These are phyloP conservation scores for Sakesphorus luctuosus DNA, from an alignment of 2,113 vertebrate species.

Conservation along the genomic window DNA sequence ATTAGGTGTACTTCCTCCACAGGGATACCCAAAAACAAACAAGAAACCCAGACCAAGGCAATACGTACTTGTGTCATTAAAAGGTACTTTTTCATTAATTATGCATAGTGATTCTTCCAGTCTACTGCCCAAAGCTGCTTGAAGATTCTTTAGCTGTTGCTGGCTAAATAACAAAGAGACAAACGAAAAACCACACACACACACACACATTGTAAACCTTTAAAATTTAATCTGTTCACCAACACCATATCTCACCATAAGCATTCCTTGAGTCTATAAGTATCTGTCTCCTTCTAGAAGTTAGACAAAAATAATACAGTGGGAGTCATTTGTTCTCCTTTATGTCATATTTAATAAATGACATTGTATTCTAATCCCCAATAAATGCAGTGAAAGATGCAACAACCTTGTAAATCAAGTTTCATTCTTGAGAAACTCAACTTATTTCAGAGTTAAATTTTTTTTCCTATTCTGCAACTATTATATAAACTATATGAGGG, in stretches of 20 bases:
- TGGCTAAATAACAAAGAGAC: conserved; percentile 83
- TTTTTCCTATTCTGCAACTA: neutral
- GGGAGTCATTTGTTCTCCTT: neutral
- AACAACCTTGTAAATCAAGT: neutral
- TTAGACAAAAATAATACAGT: neutral
- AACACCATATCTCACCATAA: neutral
- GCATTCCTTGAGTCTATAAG: neutral
- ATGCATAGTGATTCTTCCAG: conserved; percentile 92
- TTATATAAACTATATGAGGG: neutral
- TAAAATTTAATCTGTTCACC: neutral
- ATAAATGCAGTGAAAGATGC: neutral
- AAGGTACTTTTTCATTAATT: conserved; percentile 98
- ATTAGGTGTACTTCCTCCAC: neutral
- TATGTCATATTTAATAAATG: neutral
- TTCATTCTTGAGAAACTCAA: neutral
- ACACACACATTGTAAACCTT: conserved; percentile 16
- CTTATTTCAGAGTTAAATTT: neutral
- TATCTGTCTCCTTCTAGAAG: neutral
- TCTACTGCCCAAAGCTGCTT: conserved; percentile 90
- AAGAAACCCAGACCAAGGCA: conserved; percentile 1
- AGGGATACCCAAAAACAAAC: neutral
- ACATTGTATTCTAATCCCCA: neutral
- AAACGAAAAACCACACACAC: conserved; percentile 25
- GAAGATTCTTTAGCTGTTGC: conserved; percentile 91
- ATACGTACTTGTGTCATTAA: conserved; percentile 97